phyloP scores from a whole-genome alignment of 2,888 invertebrate genomes.

The Drosophila phalerata region DNA sequence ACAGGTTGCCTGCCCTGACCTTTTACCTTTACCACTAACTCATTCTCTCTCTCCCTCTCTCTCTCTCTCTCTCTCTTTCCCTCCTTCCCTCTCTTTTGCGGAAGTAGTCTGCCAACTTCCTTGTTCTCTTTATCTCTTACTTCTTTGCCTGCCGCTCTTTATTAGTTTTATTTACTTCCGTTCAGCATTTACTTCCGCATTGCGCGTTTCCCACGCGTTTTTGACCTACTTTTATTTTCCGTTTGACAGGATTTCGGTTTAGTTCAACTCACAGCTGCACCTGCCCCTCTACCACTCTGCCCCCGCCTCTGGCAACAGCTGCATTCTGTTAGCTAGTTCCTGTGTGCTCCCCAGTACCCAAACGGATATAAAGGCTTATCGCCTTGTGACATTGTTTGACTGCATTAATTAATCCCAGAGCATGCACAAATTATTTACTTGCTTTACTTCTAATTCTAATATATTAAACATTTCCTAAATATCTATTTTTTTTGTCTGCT shows the following conservation, averaged over 20 bases:
- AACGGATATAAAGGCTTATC: background rate
- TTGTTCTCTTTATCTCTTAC: conserved; percentile 33
- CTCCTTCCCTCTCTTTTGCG: conserved; percentile 37
- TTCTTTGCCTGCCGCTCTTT: conserved; percentile 41
- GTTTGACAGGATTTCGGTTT: conserved; percentile 14
- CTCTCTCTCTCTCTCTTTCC: conserved; percentile 2
- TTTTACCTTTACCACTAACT: conserved; percentile 67
- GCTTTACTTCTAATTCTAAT: too few relatives aligned
- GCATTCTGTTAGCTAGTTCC: conserved; percentile 34
- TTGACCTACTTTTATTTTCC: conserved; percentile 61
- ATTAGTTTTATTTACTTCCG: conserved; percentile 79
- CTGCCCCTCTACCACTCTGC: conserved; percentile 21
- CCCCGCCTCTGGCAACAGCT: conserved; percentile 37
- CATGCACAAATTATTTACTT: too few relatives aligned
- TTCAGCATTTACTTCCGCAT: conserved; percentile 60
- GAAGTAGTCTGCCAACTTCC: conserved; percentile 68
- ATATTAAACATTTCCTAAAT: too few relatives aligned
- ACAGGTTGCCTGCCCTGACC: conserved; percentile 71
- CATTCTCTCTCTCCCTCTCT: conserved; percentile 28
- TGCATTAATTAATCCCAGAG: background rate
- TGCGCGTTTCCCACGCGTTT: conserved; percentile 62
- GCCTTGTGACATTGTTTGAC: background rate
- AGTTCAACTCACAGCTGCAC: conserved; percentile 21
- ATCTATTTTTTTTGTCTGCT: too few relatives aligned
- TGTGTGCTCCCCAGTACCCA: conserved; percentile 17